Evolutionary conservation across 2,888 invertebrate species (phyloP), one percentile per base, ranked within the genome.

Genomic region (Stratiomys singularior): DNA sequence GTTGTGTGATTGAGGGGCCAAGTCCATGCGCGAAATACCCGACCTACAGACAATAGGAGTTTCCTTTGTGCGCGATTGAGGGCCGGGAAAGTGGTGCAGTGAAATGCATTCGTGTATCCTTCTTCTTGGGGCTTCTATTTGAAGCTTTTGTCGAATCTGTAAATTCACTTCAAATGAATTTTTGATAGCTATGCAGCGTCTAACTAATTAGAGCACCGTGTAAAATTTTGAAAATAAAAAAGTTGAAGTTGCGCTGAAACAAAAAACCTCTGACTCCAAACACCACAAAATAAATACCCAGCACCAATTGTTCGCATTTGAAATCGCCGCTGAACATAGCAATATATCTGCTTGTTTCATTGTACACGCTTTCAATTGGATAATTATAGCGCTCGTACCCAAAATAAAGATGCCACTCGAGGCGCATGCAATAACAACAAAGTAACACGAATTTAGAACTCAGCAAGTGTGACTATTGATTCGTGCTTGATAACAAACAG

Each of bases 31-130:
- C 74, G 74, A 74, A 74, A 37, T 18, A 4, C 69, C 46, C 69
- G 69, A 69, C 69, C 69, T 74, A 74, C 30, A 60, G 44, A 30
- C 60, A 56, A 56, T 21, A 28, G 72, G 21, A 9, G 27, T 30
- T 74, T 60, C 58, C 74, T 74, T 74, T 74, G 74, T 74, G 74
- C 25, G 46, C 30, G 11, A 47, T 58, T 60, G 60, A 74, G 58
- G 74, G 60, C 74, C 74, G 58, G 74, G 60, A 58, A 58, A 60
- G 15, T 52, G 21, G 52, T 72, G 56, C 71, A 72, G 71, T 72
- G 56, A 56, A 72, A 52, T 52, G 71, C 71, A 56, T 28, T 52
- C 18, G 52, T 13, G 25, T 11, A 28, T 72, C 71, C 71, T 72
- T 52, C 47, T 15, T 67, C 5, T 13, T 11, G 60, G 25, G 60